Evolutionary conservation across 2,888 invertebrate species (phyloP).

Genomic region (Tetramorium bicarinatum): DNA sequence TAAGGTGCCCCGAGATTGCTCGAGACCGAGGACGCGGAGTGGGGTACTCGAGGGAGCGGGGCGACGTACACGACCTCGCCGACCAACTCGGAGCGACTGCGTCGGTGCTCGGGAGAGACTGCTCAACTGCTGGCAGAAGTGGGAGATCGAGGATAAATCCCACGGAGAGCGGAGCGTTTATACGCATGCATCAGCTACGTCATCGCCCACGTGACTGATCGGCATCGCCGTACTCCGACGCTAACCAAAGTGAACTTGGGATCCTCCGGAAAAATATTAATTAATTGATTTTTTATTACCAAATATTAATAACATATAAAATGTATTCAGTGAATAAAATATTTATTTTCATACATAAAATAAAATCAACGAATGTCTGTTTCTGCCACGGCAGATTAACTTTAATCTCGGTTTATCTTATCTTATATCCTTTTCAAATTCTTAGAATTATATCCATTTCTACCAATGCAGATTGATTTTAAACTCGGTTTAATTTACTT

Average conservation of each 20-base stretch:
- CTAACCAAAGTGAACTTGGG: not conserved
- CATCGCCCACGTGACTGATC: not conserved
- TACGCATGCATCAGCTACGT: not conserved
- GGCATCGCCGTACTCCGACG: not conserved
- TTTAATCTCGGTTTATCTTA: too few relatives aligned
- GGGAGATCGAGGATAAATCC: not conserved
- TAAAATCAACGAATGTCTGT: too few relatives aligned
- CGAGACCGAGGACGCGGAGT: not conserved
- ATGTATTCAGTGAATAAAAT: not conserved
- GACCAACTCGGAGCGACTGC: slow-evolving; percentile 50
- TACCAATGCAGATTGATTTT: too few relatives aligned
- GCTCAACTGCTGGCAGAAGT: too few relatives aligned
- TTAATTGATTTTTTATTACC: not conserved
- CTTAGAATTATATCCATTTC: too few relatives aligned
- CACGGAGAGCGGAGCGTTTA: not conserved
- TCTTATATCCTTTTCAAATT: too few relatives aligned
- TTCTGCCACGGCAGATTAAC: too few relatives aligned
- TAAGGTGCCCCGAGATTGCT: not conserved
- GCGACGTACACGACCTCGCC: slow-evolving; percentile 40
- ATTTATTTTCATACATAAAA: not conserved
- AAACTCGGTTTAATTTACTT: too few relatives aligned
- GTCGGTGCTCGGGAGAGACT: not conserved
- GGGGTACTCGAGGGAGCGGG: not conserved
- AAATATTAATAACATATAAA: not conserved
- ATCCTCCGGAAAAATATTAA: too few relatives aligned